Evolutionary conservation across 2,888 invertebrate species (phyloP), one percentile per base, ranked within the genome.

Genomic region (Scaptodrosophila latifasciaeformis): DNA sequence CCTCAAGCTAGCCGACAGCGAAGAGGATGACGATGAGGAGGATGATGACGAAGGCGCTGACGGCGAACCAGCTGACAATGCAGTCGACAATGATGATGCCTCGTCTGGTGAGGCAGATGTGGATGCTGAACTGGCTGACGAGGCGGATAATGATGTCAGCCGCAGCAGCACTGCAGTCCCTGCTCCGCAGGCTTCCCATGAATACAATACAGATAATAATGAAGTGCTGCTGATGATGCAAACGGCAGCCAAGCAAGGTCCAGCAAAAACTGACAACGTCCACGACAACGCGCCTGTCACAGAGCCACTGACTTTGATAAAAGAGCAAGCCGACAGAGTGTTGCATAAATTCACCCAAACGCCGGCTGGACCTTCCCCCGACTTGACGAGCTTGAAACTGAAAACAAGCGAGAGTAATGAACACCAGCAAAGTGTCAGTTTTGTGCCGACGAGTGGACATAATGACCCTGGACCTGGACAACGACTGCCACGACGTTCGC

Each of bases 1-100:
- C 60, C 75, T 83, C 65, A 82, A 82, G 64, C 64, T 69, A 50
- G 69, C 61, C 44, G 67, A 65, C 19, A 57, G 56, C 54, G 64
- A 67, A 47, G 71, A 59, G 51, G 67, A 62, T 15, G 76, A 68
- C 30, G 74, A 56, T 2, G 72, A 50, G 3, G 64, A 55, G 10
- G 67, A 53, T 3, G 62, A 61, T 1, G 70, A 56, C 9, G 58
- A 12, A 4, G 54, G 43, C 1, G 51, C 44, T 2, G 60, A 24
- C 1, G 63, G 7, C 12, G 67, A 40, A 29, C 17, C 21, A 29
- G 40, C 17, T 7, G 40, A 9, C 2, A 19, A 45, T 21, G 21
- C 31, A 10, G 27, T 19, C 35, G 17, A 10, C n/a, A 15, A 31
- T 45, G 39, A 17, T 42, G 31, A n/a, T n/a, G n/a, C n/a, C n/a